Evolutionary conservation across 2,888 invertebrate species (phyloP).

Genomic region (Spilosoma lubricipeda): DNA sequence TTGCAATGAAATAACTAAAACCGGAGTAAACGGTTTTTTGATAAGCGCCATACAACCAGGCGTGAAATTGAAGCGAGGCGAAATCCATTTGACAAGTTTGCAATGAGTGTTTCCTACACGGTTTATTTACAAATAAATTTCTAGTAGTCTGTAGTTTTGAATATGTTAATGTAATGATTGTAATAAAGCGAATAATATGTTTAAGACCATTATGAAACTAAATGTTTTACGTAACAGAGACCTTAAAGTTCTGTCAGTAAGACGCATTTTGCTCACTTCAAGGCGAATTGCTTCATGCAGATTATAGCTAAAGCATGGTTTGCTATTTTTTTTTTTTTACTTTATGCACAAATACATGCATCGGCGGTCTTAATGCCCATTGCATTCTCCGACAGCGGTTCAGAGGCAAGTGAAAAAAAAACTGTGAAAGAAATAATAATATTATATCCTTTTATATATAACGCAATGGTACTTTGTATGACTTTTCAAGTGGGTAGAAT

Average conservation of each 20-base stretch:
- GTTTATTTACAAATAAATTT: neutral
- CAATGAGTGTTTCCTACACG: neutral
- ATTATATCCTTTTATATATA: neutral
- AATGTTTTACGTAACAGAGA: neutral
- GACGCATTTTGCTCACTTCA: neutral
- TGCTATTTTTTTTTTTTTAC: neutral
- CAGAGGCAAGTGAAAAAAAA: neutral
- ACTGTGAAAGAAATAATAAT: neutral
- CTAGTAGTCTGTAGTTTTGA: too few relatives aligned
- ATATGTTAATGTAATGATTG: neutral
- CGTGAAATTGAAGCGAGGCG: constrained; percentile 16
- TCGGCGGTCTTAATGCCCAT: too few relatives aligned
- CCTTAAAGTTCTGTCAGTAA: neutral
- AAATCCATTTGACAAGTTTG: constrained; percentile 16
- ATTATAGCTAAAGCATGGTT: neutral
- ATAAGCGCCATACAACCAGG: constrained; percentile 11
- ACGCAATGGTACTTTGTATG: constrained; percentile 6
- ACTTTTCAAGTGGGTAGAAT: neutral
- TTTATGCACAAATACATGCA: too few relatives aligned
- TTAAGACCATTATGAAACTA: too few relatives aligned
- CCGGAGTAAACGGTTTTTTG: neutral
- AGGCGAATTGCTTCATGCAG: neutral
- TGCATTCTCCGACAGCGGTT: neutral
- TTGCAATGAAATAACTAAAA: neutral
- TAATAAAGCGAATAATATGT: neutral